phyloP scores from a whole-genome alignment of 2,797 vertebrate genomes.

The Saxicola maurus region DNA sequence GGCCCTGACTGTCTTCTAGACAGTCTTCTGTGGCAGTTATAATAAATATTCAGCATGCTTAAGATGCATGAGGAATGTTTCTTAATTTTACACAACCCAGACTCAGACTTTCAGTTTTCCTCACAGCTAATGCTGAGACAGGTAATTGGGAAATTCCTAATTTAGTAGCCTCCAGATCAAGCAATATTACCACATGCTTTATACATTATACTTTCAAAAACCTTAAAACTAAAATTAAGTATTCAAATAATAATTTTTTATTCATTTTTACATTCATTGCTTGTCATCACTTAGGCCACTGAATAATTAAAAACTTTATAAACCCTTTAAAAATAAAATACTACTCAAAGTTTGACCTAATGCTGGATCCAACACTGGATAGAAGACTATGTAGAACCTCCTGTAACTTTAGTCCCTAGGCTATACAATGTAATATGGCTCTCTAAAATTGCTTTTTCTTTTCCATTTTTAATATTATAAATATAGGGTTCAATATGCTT shows the following conservation, averaged over 20 bases:
- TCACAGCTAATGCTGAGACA: not conserved
- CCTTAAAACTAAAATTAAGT: not conserved
- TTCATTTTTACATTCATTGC: not conserved
- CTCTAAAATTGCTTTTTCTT: not conserved
- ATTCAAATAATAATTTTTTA: not conserved
- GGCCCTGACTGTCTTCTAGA: not conserved
- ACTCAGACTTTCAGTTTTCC: not conserved
- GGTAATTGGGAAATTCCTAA: not conserved
- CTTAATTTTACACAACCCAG: not conserved
- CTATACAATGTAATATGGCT: not conserved
- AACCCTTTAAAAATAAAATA: not conserved
- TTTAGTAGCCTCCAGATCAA: not conserved
- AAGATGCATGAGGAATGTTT: not conserved
- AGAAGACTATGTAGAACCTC: not conserved
- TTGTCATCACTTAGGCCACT: not conserved
- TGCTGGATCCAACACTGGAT: not conserved
- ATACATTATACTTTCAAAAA: not conserved
- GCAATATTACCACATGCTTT: not conserved
- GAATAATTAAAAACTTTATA: not conserved
- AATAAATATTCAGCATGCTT: not conserved
- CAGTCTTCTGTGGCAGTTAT: not conserved
- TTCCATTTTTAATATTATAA: not conserved
- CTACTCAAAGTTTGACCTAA: not conserved
- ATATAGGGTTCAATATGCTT: rapidly evolving
- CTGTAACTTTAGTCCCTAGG: not conserved